Base-by-base conservation (phyloP, 2,888 invertebrate genomes). In the Rhaphigaster nebulosa region DNA sequence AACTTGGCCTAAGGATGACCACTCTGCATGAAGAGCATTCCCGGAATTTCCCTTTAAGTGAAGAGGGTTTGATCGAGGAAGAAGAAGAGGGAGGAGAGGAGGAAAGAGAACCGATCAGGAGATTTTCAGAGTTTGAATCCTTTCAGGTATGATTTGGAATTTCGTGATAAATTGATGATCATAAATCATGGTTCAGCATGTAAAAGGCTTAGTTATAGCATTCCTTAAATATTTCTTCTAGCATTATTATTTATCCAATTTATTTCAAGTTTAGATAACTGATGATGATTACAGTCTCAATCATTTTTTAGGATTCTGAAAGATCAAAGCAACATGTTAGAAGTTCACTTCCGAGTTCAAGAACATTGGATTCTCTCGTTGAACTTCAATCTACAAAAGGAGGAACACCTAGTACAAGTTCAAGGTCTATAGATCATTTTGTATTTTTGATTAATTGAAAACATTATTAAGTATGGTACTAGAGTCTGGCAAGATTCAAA, bases 1-100 rank as follows among this genome's bases (percentile, higher is more conserved):
- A 98, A 94, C 94, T 98, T 93, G 96, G 97, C 87, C 95, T 97
- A 93, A 96, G 98, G 87, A 98, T 98, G 98, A 97, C 97, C 89
- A 98, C 98, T 0, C 94, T 98, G 87, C 97, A 98, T 93, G 98
- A 98, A 94, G 98, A 98, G 94, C 94, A 94, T 84, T 91, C 91
- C 52, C 91, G 92, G 84, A 89, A 91, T 50, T 91, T 91, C 89
- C 90, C 91, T 56, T 65, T 90, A n/a, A 76, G 91, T 70, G 90
- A 91, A 52, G 90, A 91, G 87, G 91, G 87, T 38, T 90, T 90
- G 54, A 92, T 91, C 1, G 91, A 91, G 92, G 94, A 94, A 92
- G 94, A 94, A 92, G 93, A 93, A 88, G 92, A 92, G 54, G 92
- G 91, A 90, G 94, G 93, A 92, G 93, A 93, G 88, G 93, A 92